phyloP scores from a whole-genome alignment of 2,797 vertebrate genomes.

The Geotrypetes seraphini region DNA sequence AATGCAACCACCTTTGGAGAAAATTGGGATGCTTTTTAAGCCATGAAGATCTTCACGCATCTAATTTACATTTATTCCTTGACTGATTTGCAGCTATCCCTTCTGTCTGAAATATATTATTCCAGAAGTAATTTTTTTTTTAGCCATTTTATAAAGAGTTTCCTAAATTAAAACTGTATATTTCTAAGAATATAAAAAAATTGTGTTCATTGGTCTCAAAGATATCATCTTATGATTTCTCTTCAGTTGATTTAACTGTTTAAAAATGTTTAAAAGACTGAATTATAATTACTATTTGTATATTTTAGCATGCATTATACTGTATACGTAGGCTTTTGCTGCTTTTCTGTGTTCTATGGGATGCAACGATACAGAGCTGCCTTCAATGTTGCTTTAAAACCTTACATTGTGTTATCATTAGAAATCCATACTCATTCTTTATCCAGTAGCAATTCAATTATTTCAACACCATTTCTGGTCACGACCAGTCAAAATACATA shows the following conservation, averaged over 20 bases:
- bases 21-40: slow-evolving; percentile 63
- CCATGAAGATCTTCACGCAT: slow-evolving; percentile 47
- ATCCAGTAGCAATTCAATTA: too few relatives aligned
- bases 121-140: slow-evolving; percentile 28
- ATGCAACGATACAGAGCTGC: too few relatives aligned
- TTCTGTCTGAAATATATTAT: slow-evolving; percentile 42
- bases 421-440: too few relatives aligned
- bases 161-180: slow-evolving; percentile 25
- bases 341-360: too few relatives aligned
- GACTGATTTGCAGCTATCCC: slow-evolving; percentile 44
- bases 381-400: too few relatives aligned
- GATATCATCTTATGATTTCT: slow-evolving; percentile 4
- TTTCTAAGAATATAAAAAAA: slow-evolving; percentile 7
- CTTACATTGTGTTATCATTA: too few relatives aligned
- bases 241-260: slow-evolving; percentile 29
- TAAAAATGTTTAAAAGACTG: slow-evolving; percentile 14
- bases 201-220: slow-evolving; percentile 25
- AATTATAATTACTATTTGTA: slow-evolving; percentile 24
- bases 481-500: too few relatives aligned
- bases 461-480: too few relatives aligned
- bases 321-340: slow-evolving; percentile 28
- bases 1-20: slow-evolving; percentile 51
- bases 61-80: slow-evolving; percentile 29
- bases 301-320: slow-evolving; percentile 29
- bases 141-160: slow-evolving; percentile 11